Percentiles rank a stretch among this genome's conserved stretches.
Evolutionary conservation across 2,888 invertebrate genomes (phyloP).

Genomic region (Muschampia staudingeri): DNA sequence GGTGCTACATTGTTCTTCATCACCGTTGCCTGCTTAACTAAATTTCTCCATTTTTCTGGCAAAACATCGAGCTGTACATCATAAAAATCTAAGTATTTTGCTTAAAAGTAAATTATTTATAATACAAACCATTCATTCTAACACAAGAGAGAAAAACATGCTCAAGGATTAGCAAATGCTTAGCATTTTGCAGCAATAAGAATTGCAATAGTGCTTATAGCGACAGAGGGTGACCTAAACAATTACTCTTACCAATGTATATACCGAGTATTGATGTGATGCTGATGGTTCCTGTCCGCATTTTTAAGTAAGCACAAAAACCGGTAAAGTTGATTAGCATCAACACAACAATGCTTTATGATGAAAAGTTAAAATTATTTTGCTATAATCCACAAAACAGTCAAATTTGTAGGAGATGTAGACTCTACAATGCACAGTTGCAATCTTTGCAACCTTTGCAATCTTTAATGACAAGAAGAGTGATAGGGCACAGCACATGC

Average conservation of each 20-base stretch:
- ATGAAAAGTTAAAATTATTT: too few species aligned
- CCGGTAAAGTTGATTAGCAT: constrained; percentile 3
- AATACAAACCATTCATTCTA: constrained; percentile 34
- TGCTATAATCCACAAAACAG: too few species aligned
- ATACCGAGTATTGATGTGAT: constrained; percentile 80
- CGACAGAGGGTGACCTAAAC: constrained; percentile 37
- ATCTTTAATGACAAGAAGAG: too few species aligned
- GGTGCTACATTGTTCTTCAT: constrained; percentile 97
- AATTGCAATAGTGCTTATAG: constrained; percentile 28
- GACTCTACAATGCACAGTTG: too few species aligned
- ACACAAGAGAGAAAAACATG: constrained; percentile 30
- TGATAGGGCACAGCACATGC: too few species aligned
- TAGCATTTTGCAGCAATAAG: background rate
- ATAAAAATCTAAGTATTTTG: constrained; percentile 24
- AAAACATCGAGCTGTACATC: constrained; percentile 92
- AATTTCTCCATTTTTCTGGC: constrained; percentile 97
- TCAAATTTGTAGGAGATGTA: too few species aligned
- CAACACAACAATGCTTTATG: background rate
- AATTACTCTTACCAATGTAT: constrained; percentile 83
- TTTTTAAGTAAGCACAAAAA: constrained; percentile 14
- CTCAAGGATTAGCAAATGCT: constrained; percentile 37
- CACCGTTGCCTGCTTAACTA: constrained; percentile 96
- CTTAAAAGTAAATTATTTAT: background rate
- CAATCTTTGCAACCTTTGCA: too few species aligned
- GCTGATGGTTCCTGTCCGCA: constrained; percentile 68